phyloP scores from a whole-genome alignment of 2,113 vertebrate genomes.

The Plestiodon gilberti region DNA sequence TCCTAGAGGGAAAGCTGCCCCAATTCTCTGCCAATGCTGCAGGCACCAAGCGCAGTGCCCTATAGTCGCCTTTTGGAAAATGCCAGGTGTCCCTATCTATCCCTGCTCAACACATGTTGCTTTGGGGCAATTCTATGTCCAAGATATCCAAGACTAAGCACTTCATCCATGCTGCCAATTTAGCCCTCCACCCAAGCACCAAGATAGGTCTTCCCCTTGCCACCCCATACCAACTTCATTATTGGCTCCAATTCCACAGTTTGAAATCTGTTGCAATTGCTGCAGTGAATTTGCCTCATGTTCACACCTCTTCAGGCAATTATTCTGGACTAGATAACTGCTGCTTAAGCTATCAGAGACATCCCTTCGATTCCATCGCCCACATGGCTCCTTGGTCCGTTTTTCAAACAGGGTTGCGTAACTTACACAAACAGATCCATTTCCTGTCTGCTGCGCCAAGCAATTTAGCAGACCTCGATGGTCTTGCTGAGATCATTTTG shows the following conservation, averaged over 20 bases:
- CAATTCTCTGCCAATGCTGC: too few species aligned
- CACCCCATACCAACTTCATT: background rate
- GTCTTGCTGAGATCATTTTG: conserved; percentile 61
- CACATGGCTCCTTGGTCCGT: conserved; percentile 70
- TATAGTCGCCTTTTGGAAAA: too few species aligned
- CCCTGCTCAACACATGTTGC: background rate
- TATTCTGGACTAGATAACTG: conserved; percentile 45
- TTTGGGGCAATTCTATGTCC: background rate
- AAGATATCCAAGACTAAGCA: background rate
- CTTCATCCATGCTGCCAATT: too few species aligned
- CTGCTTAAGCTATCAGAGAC: conserved; percentile 55
- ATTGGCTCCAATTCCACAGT: background rate
- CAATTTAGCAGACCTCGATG: conserved; percentile 71
- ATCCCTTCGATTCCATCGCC: conserved; percentile 69
- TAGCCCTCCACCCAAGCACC: too few species aligned
- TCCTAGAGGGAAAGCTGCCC: too few species aligned
- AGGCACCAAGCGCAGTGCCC: too few species aligned
- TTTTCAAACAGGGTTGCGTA: conserved; percentile 69
- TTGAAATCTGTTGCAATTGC: conserved; percentile 10
- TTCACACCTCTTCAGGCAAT: background rate
- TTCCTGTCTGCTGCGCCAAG: conserved; percentile 82
- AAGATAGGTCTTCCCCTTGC: too few species aligned
- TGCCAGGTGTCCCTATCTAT: too few species aligned
- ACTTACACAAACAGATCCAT: conserved; percentile 85
- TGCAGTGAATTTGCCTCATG: conserved; percentile 30